Conservation (phyloP, 2,888 invertebrate genomes). For the Monopis laevigella region DNA sequence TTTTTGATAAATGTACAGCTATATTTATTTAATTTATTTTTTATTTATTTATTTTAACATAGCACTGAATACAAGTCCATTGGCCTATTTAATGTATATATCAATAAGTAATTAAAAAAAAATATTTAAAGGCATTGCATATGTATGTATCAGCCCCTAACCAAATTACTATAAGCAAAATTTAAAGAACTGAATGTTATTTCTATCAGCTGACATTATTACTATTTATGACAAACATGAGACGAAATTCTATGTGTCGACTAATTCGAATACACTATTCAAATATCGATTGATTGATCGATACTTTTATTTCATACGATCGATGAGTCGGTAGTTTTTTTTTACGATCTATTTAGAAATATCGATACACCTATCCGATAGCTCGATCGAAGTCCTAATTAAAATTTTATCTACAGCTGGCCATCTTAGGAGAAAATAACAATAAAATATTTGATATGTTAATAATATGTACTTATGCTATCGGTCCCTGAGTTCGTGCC, state of each 20-base stretch:
- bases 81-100: too few relatives aligned
- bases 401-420: conserved; percentile 52
- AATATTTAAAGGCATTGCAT: too few relatives aligned
- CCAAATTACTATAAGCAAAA: too few relatives aligned
- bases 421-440: conserved; percentile 42
- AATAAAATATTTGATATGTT: conserved; percentile 57
- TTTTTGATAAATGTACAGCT: too few relatives aligned
- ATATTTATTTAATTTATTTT: too few relatives aligned
- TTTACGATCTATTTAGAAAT: conserved; percentile 54
- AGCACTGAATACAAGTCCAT: too few relatives aligned
- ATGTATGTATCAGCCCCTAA: too few relatives aligned
- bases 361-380: conserved; percentile 60
- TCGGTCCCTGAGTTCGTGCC: conserved; percentile 25
- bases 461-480: conserved; percentile 43
- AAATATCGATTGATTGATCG: conserved; percentile 60
- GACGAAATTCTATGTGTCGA: conserved; percentile 15
- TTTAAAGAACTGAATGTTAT: too few relatives aligned
- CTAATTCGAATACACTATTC: conserved; percentile 41
- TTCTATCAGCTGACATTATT: too few relatives aligned
- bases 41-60: too few relatives aligned
- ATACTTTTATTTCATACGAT: conserved; percentile 41
- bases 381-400: conserved; percentile 51
- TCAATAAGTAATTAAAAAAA: too few relatives aligned
- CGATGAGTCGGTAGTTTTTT: conserved; percentile 21
- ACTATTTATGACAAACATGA: too few relatives aligned